Evolutionary conservation across 2,888 invertebrate genomes (phyloP), one percentile per base, ranked within the genome.

Genomic region (Acronicta aceris): DNA sequence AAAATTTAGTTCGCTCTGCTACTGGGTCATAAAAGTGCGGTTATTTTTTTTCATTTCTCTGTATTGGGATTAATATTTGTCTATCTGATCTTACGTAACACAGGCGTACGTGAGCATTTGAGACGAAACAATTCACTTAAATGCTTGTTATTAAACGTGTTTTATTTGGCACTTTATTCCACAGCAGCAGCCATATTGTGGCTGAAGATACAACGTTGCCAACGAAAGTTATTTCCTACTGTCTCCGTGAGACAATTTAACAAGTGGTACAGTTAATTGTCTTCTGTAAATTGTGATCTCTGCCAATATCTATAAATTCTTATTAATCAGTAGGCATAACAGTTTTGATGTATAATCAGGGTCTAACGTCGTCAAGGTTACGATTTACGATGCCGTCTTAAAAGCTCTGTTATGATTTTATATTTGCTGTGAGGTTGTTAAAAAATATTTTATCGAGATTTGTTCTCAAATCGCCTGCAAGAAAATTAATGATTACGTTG

Each of bases 221-320:
- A 90, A 86, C 82, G 85, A 88, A 89, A 87, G 89, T 86, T 86
- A 87, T 89, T 88, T 89, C 81, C 75, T 81, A 81, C 84, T 86
- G 87, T 87, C 86, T 86, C 85, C 79, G 81, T 81, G 87, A 84
- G 86, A 87, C 86, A 85, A 85, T 89, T 86, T 84, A 83, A 88
- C 88, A 89, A 89, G 85, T 88, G 88, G 88, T 87, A 84, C 84
- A 81, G 82, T 85, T 88, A 87, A 88, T 88, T 87, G 86, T 86
- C 79, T 82, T 69, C 78, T 74, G 76, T 64, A 82, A 85, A 84
- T 84, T 87, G 77, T 81, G 79, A 81, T 80, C 81, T 75, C 83
- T 89, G 90, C 89, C 89, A 92, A 91, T 91, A 83, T 81, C 85
- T 85, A 89, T 90, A 90, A 89, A 91, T 89, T 84, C 79, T 62